phyloP scores from a whole-genome alignment of 2,888 invertebrate species.

The Scelioninae gen. 1 region DNA sequence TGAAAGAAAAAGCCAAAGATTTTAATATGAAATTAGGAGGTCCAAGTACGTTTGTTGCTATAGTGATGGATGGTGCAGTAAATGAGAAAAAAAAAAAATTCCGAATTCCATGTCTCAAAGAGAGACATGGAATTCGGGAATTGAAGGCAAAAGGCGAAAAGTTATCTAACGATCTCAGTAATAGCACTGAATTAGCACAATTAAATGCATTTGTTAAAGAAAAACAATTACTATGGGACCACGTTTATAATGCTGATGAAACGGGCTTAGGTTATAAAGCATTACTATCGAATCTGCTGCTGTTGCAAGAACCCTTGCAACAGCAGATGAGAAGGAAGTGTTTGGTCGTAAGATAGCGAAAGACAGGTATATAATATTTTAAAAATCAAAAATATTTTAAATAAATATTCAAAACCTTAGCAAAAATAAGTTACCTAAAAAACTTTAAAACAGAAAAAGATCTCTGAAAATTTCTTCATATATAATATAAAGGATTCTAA shows the following conservation, averaged over 20 bases:
- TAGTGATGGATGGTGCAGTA: neutral
- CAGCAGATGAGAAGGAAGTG: too few relatives aligned
- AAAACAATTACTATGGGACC: neutral
- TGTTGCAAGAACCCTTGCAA: too few relatives aligned
- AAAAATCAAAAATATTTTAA: too few relatives aligned
- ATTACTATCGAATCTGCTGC: too few relatives aligned
- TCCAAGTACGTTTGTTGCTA: neutral
- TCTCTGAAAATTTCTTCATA: too few relatives aligned
- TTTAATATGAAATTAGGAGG: constrained; percentile 8
- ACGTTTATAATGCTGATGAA: neutral
- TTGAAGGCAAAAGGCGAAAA: neutral
- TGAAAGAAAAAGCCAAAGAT: constrained; percentile 19
- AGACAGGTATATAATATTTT: neutral
- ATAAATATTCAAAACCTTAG: too few relatives aligned
- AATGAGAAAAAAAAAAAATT: too few relatives aligned
- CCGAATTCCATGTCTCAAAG: too few relatives aligned
- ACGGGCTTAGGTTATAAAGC: neutral
- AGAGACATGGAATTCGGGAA: neutral
- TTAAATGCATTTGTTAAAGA: neutral
- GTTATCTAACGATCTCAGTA: neutral
- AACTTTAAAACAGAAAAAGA: too few relatives aligned
- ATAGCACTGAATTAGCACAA: neutral
- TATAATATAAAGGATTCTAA: too few relatives aligned
- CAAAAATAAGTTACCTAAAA: too few relatives aligned
- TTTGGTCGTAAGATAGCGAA: neutral